Evolutionary conservation across 1,140 invertebrate species (phyloP), one percentile per base, ranked within the genome.

Genomic region (Brachionus rubens): DNA sequence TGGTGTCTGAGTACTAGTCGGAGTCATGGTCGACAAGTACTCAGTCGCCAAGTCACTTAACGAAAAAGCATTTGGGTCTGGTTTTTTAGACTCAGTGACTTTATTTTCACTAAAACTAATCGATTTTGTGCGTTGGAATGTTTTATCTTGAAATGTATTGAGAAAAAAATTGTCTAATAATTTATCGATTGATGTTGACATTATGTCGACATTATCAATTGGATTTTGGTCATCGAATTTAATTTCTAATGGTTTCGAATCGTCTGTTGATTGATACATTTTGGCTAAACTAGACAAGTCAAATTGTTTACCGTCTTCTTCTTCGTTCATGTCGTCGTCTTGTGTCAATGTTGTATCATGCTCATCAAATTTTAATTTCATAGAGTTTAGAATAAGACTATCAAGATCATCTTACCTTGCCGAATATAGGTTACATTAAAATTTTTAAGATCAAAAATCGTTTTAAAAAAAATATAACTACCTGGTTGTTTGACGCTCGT

Each of bases 401-500:
- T 72, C 68, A 50, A 72, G 68, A 72, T 72, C 68, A 72, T 72
- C 68, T 72, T 72, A 72, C 68, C 68, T 72, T 72, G 19, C 68
- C 68, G 36, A 54, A 40, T 72, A 54, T 40, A 70, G 33, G 33
- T 36, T 9, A 5, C 33, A 36, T 36, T 36, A 36, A 36, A 36
- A 36, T 3, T 9, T 9, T 9, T 9, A 5, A 5, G 33, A n/a
- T n/a, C n/a, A n/a, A n/a, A 36, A 36, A 36, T 5, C 33, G 9
- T 36, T 36, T 36, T 16, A 33, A 59, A 59, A 16, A 56, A 26
- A 56, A 4, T 1, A n/a, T 24, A 56, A 59, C 16, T 59, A 59
- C 54, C 54, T 59, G 54, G 30, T 36, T 59, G 54, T 19, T 59
- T 59, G 19, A 16, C 16, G 4, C 36, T 33, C 6, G 54, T 16